Percentiles rank a stretch among this genome's conserved stretches.
phyloP scores from a whole-genome alignment of 2,888 invertebrate genomes.

The Camponotus fellah region DNA sequence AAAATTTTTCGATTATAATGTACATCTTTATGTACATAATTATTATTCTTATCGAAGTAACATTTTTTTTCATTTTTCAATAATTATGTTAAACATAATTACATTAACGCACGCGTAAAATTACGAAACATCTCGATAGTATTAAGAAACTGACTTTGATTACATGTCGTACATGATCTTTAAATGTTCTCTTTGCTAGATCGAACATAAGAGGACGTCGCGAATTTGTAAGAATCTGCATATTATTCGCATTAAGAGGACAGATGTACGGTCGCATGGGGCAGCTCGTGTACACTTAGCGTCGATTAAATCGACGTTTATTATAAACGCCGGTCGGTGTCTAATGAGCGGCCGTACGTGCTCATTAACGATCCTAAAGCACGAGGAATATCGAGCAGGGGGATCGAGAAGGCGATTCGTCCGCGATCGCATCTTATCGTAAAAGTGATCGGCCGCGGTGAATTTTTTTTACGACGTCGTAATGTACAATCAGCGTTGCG shows the following conservation, averaged over 20 bases:
- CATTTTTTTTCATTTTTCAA: neutral
- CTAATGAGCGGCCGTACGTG: conserved; percentile 66
- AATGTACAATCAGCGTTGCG: conserved; percentile 25
- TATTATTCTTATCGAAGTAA: neutral
- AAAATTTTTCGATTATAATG: neutral
- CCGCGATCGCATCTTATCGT: conserved; percentile 39
- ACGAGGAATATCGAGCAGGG: conserved; percentile 61
- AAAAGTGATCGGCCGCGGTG: conserved; percentile 38
- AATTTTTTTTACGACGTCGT: conserved; percentile 52
- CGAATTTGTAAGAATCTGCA: conserved; percentile 5
- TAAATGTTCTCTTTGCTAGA: neutral
- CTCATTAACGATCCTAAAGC: conserved; percentile 63
- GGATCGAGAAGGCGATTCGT: conserved; percentile 49
- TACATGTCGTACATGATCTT: neutral
- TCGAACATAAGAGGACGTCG: neutral
- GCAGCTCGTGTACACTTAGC: conserved; percentile 51
- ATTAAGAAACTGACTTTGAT: neutral
- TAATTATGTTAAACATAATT: neutral
- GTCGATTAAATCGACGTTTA: conserved; percentile 65
- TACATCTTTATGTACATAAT: neutral
- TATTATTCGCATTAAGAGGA: conserved; percentile 21
- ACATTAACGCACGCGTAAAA: neutral
- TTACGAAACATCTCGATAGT: neutral
- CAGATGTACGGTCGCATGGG: conserved; percentile 39
- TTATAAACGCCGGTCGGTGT: conserved; percentile 57